Conservation (phyloP, 1,140 invertebrate genomes). For the Pseudachorutes palmiensis region DNA sequence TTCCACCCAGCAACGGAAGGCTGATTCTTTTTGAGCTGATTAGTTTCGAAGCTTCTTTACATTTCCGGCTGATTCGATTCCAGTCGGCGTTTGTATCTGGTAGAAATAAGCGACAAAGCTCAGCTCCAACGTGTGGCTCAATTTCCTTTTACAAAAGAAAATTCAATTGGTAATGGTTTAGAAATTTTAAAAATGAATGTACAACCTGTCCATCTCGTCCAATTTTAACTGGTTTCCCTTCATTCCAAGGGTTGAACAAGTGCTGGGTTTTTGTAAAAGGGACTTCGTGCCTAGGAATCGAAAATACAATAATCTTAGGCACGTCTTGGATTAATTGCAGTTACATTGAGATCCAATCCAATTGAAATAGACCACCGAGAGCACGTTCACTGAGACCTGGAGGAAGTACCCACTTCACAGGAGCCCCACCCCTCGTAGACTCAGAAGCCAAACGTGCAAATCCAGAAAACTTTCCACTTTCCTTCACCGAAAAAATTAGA, state of each 20-base stretch:
- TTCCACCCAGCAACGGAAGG: conserved; percentile 31
- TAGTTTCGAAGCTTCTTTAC: conserved; percentile 68
- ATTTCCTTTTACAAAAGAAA: conserved; percentile 73
- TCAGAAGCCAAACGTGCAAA: conserved; percentile 82
- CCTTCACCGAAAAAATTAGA: conserved; percentile 93
- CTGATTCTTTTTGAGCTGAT: conserved; percentile 39
- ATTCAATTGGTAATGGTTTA: conserved; percentile 1
- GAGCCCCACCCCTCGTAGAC: conserved; percentile 76
- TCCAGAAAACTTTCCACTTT: conserved; percentile 84
- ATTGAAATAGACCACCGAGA: conserved; percentile 86
- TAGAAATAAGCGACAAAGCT: conserved; percentile 87
- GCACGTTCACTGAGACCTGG: conserved; percentile 85
- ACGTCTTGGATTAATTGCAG: conserved; percentile 1
- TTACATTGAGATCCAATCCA: conserved; percentile 85
- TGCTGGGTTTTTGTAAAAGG: conserved; percentile 86
- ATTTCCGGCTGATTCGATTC: conserved; percentile 72
- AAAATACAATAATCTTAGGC: conserved; percentile 10
- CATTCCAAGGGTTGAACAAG: conserved; percentile 96
- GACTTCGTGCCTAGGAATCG: conserved; percentile 65
- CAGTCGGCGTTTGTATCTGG: conserved; percentile 89
- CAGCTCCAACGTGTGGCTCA: conserved; percentile 86
- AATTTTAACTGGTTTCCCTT: conserved; percentile 97
- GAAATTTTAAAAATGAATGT: neutral
- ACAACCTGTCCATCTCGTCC: conserved; percentile 80
- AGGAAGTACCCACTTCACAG: conserved; percentile 92